Evolutionary conservation across 2,888 invertebrate species (phyloP).

Genomic region (Eristalis pertinax): DNA sequence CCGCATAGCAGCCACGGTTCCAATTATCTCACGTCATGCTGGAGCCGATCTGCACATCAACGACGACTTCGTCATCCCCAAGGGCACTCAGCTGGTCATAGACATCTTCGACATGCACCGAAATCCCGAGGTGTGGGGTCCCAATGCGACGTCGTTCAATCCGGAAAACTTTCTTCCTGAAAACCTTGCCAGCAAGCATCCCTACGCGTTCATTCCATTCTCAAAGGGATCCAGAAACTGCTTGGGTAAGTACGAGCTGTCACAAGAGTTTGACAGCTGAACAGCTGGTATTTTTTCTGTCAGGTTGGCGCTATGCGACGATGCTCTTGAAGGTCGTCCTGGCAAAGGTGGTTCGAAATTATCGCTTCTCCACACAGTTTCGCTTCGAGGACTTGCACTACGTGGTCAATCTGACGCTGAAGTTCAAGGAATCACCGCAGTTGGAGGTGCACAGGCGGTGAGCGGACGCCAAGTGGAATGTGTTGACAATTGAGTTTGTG

Average conservation of each 20-base stretch:
- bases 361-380: slow-evolving; percentile 40
- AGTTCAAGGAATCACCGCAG: slow-evolving; percentile 36
- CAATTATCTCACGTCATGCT: slow-evolving; percentile 71
- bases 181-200: slow-evolving; percentile 72
- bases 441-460: slow-evolving; percentile 42
- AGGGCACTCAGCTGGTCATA: slow-evolving; percentile 64
- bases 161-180: slow-evolving; percentile 74
- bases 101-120: slow-evolving; percentile 74
- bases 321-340: slow-evolving; percentile 47
- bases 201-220: slow-evolving; percentile 75
- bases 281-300: not conserved
- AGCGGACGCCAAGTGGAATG: not conserved
- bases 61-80: slow-evolving; percentile 67
- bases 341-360: slow-evolving; percentile 44
- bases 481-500: not conserved
- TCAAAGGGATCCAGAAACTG: slow-evolving; percentile 75
- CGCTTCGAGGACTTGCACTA: slow-evolving; percentile 36
- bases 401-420: slow-evolving; percentile 46
- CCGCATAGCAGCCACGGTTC: slow-evolving; percentile 75
- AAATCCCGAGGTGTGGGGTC: slow-evolving; percentile 74
- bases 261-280: not conserved
- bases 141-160: slow-evolving; percentile 73
- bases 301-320: slow-evolving; percentile 53
- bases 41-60: slow-evolving; percentile 59
- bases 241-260: slow-evolving; percentile 70